These are phyloP conservation scores for Cephus cinctus DNA, from an alignment of 1,140 invertebrate genomes.

Conservation along the genomic window DNA sequence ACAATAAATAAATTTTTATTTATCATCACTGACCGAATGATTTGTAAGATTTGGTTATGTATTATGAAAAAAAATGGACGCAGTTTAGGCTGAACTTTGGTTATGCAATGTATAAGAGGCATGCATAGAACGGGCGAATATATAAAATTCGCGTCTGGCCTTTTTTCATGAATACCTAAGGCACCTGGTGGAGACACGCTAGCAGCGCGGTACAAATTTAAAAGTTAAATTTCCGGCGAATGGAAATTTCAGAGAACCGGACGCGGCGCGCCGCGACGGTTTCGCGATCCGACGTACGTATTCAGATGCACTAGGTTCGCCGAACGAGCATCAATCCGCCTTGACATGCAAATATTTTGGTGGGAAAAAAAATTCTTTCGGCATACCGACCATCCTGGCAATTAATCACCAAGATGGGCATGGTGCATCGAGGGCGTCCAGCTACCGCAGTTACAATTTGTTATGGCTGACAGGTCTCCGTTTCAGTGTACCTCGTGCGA, in stretches of 20 bases:
- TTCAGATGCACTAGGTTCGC: slow-evolving; percentile 3
- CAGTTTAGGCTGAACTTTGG: too few relatives aligned
- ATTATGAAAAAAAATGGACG: too few relatives aligned
- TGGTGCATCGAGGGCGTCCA: slow-evolving; percentile 35
- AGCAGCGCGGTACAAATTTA: slow-evolving; percentile 31
- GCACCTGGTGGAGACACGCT: slow-evolving; percentile 6
- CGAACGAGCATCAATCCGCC: slow-evolving; percentile 37
- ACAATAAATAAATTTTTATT: too few relatives aligned
- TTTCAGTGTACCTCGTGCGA: too few relatives aligned
- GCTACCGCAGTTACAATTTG: slow-evolving; percentile 51
- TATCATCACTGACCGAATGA: too few relatives aligned
- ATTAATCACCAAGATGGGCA: slow-evolving; percentile 52
- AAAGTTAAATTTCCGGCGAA: slow-evolving; percentile 40
- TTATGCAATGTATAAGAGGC: too few relatives aligned
- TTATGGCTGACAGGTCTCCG: slow-evolving; percentile 47
- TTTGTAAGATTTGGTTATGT: too few relatives aligned
- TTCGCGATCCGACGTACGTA: slow-evolving; percentile 1
- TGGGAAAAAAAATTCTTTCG: slow-evolving; percentile 26
- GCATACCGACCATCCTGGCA: slow-evolving; percentile 33
- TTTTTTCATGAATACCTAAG: slow-evolving; percentile 10
- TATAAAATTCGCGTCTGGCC: too few relatives aligned
- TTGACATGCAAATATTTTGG: slow-evolving; percentile 51
- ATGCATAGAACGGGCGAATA: too few relatives aligned
- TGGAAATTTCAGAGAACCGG: slow-evolving; percentile 33
- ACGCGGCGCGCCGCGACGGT: slow-evolving; percentile 17